Base-by-base conservation (phyloP, 2,113 vertebrate genomes). In the Pipra filicauda region DNA sequence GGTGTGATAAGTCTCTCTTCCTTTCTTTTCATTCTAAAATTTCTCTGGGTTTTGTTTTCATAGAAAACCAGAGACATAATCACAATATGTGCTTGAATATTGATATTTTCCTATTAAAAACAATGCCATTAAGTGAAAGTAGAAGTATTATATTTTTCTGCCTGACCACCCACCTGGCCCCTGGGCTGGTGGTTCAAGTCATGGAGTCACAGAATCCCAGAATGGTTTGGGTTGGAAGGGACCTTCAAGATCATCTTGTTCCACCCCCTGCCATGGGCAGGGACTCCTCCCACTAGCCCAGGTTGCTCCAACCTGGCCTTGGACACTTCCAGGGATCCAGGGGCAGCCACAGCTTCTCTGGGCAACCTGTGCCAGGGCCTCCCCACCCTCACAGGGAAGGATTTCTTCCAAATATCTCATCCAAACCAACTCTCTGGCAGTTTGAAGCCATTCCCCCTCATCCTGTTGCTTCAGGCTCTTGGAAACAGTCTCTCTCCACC, bases 331-430 rank as follows among this genome's bases (percentile, higher is more conserved):
- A 83, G 54, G 46, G 62, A 48, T 75, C 23, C 64, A 54, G 46
- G n/a, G 11, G 20, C 30, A 83, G 39, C n/a, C 70, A 26, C 87
- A 82, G 20, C 70, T 69, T 0, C 46, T 61, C 54, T 75, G 62
- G 28, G 12, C 33, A 52, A 6, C 52, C 44, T 52, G 51, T 52
- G 52, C 22, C 51, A 33, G 44, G 14, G 15, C 31, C 58, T 58
- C 0, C 0, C 0, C 52, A n/a, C 3, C 37, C 28, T 89, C 28
- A 0, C 2, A 44, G 10, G 15, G 44, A 11, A 4, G 1, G 46
- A 24, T 30, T 61, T 15, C 9, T 39, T 46, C 33, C 77, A 16
- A 59, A 6, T n/a, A n/a, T 52, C 44, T 6, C 39, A 21, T 46
- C 44, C 0, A 8, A 7, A 15, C 18, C 27, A 51, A 5, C 12